Base-by-base conservation (phyloP, 2,797 vertebrate species). In the Merluccius polli region DNA sequence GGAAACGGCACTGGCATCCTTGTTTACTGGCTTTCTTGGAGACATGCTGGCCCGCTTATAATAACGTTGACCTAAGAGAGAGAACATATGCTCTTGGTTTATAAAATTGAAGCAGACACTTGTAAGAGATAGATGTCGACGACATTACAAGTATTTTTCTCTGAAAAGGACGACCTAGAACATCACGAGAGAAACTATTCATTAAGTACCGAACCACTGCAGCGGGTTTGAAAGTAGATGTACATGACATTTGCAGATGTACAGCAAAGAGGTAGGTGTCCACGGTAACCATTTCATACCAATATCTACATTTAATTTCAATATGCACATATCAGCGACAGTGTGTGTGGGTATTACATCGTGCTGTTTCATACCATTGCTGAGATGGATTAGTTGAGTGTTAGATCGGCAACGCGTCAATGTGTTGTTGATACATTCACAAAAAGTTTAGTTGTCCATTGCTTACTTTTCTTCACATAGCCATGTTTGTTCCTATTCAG, bases 21-120 rank as follows among this genome's bases (percentile, higher is more conserved):
- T 79, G 32, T 44, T 10, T 0, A n/a, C 29, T 11, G 85, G 85
- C 76, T 91, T 93, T 78, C 87, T 92, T 82, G 84, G 85, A 71
- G 91, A 72, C 93, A 93, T 94, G 30, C 67, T 80, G 73, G 1
- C 73, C 48, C 65, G 41, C 29, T 76, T 4, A 27, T 65, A 65
- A 63, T 24, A 63, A 65, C 52, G 59, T 65, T 24, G 59, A 27
- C 59, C n/a, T 27, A 65, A n/a, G 52, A 65, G 59, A 65, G 59
- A 65, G 59, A 65, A 27, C 27, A 27, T 12, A 65, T n/a, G 59
- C 59, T 12, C n/a, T 27, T 27, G 59, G 59, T 65, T 65, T 65
- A 24, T 21, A 24, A 59, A n/a, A n/a, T 59, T 24, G 7, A 59
- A 59, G 24, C 52, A 59, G 52, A 10, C 52, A 11, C n/a, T 65